These are phyloP conservation scores for Heliconius erato DNA, from an alignment of 2,888 invertebrate genomes.

Conservation along the genomic window DNA sequence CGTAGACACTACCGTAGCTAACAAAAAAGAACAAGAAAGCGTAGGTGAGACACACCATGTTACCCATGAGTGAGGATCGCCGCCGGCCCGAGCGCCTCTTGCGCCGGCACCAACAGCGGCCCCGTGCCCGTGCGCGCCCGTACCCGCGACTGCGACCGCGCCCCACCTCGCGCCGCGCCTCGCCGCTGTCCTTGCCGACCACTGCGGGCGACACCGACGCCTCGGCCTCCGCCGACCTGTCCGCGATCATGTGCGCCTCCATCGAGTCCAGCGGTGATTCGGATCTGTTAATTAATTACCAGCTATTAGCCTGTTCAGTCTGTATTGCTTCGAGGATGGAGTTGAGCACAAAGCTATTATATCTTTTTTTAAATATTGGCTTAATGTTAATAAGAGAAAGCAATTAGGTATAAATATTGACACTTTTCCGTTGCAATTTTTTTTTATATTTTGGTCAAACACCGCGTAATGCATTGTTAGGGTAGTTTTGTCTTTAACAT, in stretches of 20 bases:
- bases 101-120: slow-evolving; percentile 80
- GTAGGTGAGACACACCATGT: slow-evolving; percentile 82
- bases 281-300: slow-evolving; percentile 59
- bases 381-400: neutral
- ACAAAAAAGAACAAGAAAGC: slow-evolving; percentile 63
- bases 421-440: neutral
- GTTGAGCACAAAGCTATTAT: neutral
- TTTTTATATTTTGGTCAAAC: neutral
- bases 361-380: too few relatives aligned
- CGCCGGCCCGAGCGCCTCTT: slow-evolving; percentile 79
- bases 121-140: slow-evolving; percentile 67
- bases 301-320: neutral
- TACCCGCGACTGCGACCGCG: slow-evolving; percentile 73
- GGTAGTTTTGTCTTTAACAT: too few relatives aligned
- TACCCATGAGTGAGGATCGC: slow-evolving; percentile 81
- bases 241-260: slow-evolving; percentile 78
- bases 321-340: neutral
- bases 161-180: slow-evolving; percentile 70
- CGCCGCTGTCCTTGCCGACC: slow-evolving; percentile 55
- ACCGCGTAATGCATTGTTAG: too few relatives aligned
- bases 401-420: neutral
- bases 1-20: neutral
- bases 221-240: slow-evolving; percentile 73
- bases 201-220: slow-evolving; percentile 57
- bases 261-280: slow-evolving; percentile 75